Evolutionary conservation across 2,888 invertebrate genomes (phyloP), one percentile per base, ranked within the genome.

Genomic region (Mayetiola destructor): DNA sequence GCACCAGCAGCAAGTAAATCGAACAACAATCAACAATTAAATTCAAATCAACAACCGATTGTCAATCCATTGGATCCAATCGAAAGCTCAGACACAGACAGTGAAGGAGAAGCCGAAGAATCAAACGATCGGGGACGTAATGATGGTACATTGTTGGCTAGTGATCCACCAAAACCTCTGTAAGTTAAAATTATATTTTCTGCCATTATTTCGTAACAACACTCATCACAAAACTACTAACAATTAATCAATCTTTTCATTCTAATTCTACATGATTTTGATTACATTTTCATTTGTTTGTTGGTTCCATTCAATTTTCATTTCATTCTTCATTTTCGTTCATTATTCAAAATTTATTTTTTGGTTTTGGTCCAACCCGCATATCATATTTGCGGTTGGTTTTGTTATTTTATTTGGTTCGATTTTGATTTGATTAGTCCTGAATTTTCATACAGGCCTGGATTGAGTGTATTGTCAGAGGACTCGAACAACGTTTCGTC

Each of bases 111-210:
- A 67, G 85, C 85, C 36, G 88, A 87, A 65, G 88, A 85, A 66
- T 84, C 84, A 64, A 84, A 83, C 62, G 86, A 88, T 59, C 77
- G 84, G 63, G 82, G 81, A 59, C 78, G 90, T 63, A 91, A 92
- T 66, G 95, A 96, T 73, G 96, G 95, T 61, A 95, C 96, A 2
- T 77, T 96, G 58, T 79, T 94, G 57, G 95, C 95, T 61, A 94
- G 94, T 66, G 95, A 96, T 76, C 94, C 95, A 58, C 93, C 95
- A 21, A 89, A 94, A 73, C 95, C 95, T 65, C 84, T 96, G 93
- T 90, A 76, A 86, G 88, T 83, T 65, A 54, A 56, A 18, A 56
- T 32, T 3, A 12, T 12, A 12, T 18, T 5, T 32, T 1, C 20
- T 16, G 10, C 10, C 16, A 32, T 42, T 14, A 21, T 42, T 4